These are phyloP conservation scores for Paguma larvata DNA, from an alignment of 2,797 vertebrate genomes.

Conservation along the genomic window DNA sequence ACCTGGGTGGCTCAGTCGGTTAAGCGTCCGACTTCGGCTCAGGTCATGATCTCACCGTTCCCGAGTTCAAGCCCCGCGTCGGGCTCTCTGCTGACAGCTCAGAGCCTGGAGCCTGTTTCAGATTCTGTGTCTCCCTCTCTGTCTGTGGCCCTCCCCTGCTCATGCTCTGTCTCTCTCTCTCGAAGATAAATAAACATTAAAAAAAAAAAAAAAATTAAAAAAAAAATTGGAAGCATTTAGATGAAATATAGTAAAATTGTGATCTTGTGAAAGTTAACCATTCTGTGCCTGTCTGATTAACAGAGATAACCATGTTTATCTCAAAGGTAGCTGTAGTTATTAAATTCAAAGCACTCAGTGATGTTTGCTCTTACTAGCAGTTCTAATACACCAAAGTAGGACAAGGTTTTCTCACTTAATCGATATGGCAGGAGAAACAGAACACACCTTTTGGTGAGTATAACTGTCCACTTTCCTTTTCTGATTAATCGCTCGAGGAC, in stretches of 20 bases:
- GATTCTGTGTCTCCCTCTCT: no score
- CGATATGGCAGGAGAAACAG: neutral
- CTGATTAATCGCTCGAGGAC: neutral
- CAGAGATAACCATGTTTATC: neutral
- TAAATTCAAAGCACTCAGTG: neutral
- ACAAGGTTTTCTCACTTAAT: neutral
- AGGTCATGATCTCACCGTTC: no score
- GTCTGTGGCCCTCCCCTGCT: no score
- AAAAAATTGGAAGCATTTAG: neutral
- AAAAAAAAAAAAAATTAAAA: no score
- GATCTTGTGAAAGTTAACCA: slow-evolving; percentile 21
- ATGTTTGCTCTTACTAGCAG: neutral
- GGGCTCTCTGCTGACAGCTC: no score
- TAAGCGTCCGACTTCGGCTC: no score
- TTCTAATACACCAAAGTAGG: neutral
- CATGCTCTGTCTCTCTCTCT: no score
- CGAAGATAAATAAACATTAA: no score
- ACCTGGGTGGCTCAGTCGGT: no score
- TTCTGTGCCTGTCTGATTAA: neutral
- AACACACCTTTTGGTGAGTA: neutral
- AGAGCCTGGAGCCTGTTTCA: no score
- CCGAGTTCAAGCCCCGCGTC: no score
- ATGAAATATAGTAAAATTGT: neutral
- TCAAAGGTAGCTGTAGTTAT: neutral
- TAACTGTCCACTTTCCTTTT: neutral